phyloP scores from a whole-genome alignment of 2,113 vertebrate genomes.

The rabbit (Oryctolagus cuniculus) region DNA sequence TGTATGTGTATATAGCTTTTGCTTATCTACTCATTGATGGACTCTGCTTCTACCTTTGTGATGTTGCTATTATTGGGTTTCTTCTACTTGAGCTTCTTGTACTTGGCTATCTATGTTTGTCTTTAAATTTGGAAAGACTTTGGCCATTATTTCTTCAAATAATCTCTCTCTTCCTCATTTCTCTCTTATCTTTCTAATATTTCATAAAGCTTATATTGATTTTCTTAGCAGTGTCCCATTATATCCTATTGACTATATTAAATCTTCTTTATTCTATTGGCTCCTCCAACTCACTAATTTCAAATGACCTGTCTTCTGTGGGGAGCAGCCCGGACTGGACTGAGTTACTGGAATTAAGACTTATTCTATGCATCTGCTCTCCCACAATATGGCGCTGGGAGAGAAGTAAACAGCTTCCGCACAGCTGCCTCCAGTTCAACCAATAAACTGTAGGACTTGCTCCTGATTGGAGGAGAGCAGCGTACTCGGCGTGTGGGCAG shows the following conservation, averaged over 20 bases:
- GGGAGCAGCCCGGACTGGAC: no score
- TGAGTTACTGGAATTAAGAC: no score
- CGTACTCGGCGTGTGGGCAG: no score
- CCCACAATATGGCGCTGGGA: no score
- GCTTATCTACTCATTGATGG: background rate
- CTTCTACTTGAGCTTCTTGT: background rate
- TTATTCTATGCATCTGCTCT: no score
- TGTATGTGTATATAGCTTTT: background rate
- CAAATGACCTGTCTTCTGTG: background rate
- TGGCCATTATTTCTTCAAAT: background rate
- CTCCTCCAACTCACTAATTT: background rate
- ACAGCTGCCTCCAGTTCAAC: no score
- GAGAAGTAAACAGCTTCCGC: no score
- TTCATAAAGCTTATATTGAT: background rate
- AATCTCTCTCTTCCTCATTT: background rate
- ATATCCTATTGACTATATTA: background rate
- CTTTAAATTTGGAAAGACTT: background rate
- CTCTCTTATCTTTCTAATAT: background rate
- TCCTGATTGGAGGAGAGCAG: no score
- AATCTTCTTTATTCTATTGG: background rate
- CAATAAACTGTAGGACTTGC: no score
- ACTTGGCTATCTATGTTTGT: background rate
- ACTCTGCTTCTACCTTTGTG: background rate
- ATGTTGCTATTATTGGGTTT: background rate
- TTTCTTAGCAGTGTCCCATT: background rate